Evolutionary conservation across 2,113 vertebrate species (phyloP).

Genomic region (Sinosuthora webbiana): DNA sequence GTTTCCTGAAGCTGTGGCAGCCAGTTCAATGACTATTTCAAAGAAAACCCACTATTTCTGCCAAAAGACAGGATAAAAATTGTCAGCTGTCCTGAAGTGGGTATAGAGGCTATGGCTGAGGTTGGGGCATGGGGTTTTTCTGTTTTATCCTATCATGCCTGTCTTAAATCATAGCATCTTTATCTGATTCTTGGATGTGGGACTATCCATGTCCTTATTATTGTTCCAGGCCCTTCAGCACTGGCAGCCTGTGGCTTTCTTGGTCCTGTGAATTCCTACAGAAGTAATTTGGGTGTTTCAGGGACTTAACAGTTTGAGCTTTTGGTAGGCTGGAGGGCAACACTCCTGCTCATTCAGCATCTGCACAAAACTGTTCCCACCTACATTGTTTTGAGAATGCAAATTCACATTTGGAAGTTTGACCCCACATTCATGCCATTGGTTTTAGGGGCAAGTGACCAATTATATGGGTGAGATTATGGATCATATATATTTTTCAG

Average conservation of each 20-base stretch:
- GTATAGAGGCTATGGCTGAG: neutral
- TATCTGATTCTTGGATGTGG: neutral
- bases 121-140: neutral
- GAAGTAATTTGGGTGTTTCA: neutral
- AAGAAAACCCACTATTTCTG: neutral
- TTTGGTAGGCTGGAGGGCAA: neutral
- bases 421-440: neutral
- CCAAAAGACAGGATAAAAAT: neutral
- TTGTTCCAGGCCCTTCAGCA: neutral
- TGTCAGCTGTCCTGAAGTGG: rapidly evolving
- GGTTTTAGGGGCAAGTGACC: neutral
- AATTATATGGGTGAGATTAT: neutral
- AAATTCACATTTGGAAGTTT: neutral
- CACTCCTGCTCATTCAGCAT: neutral
- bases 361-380: neutral
- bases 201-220: neutral
- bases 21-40: neutral
- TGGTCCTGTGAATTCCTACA: neutral
- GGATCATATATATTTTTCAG: neutral
- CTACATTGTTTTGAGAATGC: neutral
- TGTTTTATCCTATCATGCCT: neutral
- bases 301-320: neutral
- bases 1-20: neutral
- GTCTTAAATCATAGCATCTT: neutral
- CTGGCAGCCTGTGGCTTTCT: neutral